Evolutionary conservation across 2,888 invertebrate species (phyloP).

Genomic region (Pseudeuparius sepicola): DNA sequence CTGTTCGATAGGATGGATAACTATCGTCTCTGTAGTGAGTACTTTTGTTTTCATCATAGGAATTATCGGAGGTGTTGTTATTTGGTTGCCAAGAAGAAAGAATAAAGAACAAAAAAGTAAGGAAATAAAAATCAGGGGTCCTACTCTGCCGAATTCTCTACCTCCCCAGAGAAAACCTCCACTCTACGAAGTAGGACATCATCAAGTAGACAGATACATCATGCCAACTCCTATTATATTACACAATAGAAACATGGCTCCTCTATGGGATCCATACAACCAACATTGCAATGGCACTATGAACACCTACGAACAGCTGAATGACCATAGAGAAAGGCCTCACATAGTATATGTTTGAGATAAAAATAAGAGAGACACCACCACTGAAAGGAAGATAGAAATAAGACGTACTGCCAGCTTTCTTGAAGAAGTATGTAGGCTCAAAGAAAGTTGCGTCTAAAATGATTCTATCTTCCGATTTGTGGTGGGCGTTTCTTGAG

Average conservation of each 20-base stretch:
- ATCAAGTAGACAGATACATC: slow-evolving; percentile 32
- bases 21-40: slow-evolving; percentile 45
- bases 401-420: too few species aligned
- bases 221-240: slow-evolving; percentile 30
- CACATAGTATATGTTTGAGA: slow-evolving; percentile 46
- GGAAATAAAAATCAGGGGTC: neutral
- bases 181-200: slow-evolving; percentile 29
- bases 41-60: slow-evolving; percentile 31
- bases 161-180: slow-evolving; percentile 22
- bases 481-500: too few species aligned
- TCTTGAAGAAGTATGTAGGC: too few species aligned
- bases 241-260: slow-evolving; percentile 28
- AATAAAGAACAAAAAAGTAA: neutral
- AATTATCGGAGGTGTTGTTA: slow-evolving; percentile 31
- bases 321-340: slow-evolving; percentile 36
- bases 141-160: slow-evolving; percentile 17
- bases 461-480: too few species aligned
- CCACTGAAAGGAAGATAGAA: too few species aligned
- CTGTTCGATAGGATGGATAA: slow-evolving; percentile 52
- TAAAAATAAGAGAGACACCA: too few species aligned
- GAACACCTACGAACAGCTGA: slow-evolving; percentile 40
- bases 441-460: too few species aligned
- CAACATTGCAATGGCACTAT: slow-evolving; percentile 26
- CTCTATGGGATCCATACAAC: slow-evolving; percentile 36
- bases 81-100: slow-evolving; percentile 30